Conservation (phyloP, 2,888 invertebrate species). For the Morinoia aosen region DNA sequence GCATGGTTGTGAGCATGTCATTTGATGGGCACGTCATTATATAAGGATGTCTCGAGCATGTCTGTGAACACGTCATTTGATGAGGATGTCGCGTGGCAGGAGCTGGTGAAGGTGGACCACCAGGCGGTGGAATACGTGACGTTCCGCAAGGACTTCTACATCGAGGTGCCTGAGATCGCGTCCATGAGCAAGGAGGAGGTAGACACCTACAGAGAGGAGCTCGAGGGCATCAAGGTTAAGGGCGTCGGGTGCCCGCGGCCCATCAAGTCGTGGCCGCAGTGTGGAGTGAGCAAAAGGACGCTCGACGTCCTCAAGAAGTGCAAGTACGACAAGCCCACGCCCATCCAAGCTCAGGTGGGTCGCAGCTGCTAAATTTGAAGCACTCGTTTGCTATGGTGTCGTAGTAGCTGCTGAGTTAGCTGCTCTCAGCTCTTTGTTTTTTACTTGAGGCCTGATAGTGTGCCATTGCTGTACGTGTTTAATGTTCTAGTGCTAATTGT, state of each 20-base stretch:
- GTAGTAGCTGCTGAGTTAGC: too few relatives aligned
- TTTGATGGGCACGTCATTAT: conserved; percentile 4
- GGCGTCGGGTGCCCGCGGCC: conserved; percentile 96
- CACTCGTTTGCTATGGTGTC: not conserved
- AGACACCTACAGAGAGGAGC: conserved; percentile 82
- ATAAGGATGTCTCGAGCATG: too few relatives aligned
- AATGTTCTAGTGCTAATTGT: too few relatives aligned
- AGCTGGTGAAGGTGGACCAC: conserved; percentile 93
- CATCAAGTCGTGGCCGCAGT: conserved; percentile 97
- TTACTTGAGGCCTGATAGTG: too few relatives aligned
- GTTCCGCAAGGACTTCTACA: conserved; percentile 96
- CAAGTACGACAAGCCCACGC: conserved; percentile 96
- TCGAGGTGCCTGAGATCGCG: conserved; percentile 95
- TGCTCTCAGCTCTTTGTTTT: too few relatives aligned
- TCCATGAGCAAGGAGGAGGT: conserved; percentile 91
- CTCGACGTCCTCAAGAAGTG: conserved; percentile 91
- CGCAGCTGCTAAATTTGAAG: not conserved
- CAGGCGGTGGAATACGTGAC: conserved; percentile 87
- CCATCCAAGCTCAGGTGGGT: conserved; percentile 86
- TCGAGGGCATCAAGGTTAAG: conserved; percentile 96
- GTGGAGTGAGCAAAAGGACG: conserved; percentile 96
- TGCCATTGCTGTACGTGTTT: too few relatives aligned
- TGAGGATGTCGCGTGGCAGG: conserved; percentile 74
- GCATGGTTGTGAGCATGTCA: too few relatives aligned
- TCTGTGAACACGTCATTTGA: not conserved